Evolutionary conservation across 2,888 invertebrate genomes (phyloP), one percentile per base, ranked within the genome.

Genomic region (Drosophila pseudotakahashii): DNA sequence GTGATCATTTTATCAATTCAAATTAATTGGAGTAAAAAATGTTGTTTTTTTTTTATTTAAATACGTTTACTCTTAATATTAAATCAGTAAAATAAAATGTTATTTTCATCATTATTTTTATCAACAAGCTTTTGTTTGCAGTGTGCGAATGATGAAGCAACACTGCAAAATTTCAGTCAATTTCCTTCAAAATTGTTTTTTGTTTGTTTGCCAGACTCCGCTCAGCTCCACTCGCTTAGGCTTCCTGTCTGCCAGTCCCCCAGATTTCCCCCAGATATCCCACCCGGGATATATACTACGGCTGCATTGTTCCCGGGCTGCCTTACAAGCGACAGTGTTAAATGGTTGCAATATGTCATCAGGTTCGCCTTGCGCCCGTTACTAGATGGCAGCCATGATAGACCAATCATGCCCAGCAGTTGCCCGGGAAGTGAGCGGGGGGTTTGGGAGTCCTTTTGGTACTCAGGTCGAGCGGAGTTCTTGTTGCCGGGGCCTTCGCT

Each of bases 291-390:
- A 68, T 48, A 53, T 48, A 61, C 39, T 59, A 54, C 45, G 73
- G 64, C 66, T 71, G 51, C 81, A 77, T 81, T 79, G 79, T 77
- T 77, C 76, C 68, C 59, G 66, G 34, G 75, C 69, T 66, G 66
- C 61, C 69, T 57, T 75, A 77, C 75, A 76, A 75, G 82, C 85
- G 89, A 89, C 89, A 89, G 90, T 90, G 90, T 90, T 90, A 90
- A 90, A 90, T 90, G 90, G 89, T 78, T 78, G 88, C 89, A 89
- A 90, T 90, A 88, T 90, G 89, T 90, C 90, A 90, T 90, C 87
- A 85, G 80, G 81, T 80, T 78, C 66, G 61, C 64, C 75, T 77
- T 71, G 54, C 16, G 55, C 73, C 76, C 55, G 75, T 75, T 76
- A 73, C 76, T 63, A 78, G 78, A 79, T 89, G 76, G 71, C 74